Base-by-base conservation (phyloP, 2,113 vertebrate genomes). In the Lophura nycthemera region DNA sequence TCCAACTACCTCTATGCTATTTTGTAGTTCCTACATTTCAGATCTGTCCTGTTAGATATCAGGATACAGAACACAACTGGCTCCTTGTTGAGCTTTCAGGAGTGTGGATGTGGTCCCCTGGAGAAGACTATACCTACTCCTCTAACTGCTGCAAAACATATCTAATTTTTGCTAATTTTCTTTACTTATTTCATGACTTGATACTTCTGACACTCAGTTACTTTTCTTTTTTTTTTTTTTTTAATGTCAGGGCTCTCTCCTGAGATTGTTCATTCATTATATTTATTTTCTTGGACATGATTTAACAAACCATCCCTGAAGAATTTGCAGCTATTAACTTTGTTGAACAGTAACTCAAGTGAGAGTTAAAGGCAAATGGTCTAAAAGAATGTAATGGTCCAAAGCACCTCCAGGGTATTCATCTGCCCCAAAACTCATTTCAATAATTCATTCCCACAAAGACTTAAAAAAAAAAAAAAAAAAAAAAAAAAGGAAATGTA, bases 261-360 rank as follows among this genome's bases (percentile, higher is more conserved):
- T 88, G 96, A 98, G 97, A 96, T 96, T 94, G 78, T 90, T 97
- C 97, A 95, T 98, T 97, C 94, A 79, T 97, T 98, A 95, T 97
- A 97, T 98, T 98, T 98, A 97, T 98, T 98, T 98, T 98, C 96
- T 95, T 96, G 97, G 97, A 97, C 96, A 95, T 92, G 93, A 97
- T 97, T 98, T 97, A 96, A 97, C 88, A 98, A 97, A 92, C 89
- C 83, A 92, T 94, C 97, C 96, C 96, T 36, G 66, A 96, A 98
- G 97, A 97, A 84, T 95, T 91, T 79, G 65, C 72, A 94, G 95
- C 95, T 97, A 97, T 98, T 98, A 97, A 97, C 93, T 97, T 97
- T 81, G 77, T 86, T 0, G 63, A 97, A 88, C 60, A 63, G 90
- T 91, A 71, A 84, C 93, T 96, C 96, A 93, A 96, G 95, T 86